Evolutionary conservation across 2,888 invertebrate species (phyloP), one percentile per base, ranked within the genome.

Genomic region (Leptinotarsa juncta): DNA sequence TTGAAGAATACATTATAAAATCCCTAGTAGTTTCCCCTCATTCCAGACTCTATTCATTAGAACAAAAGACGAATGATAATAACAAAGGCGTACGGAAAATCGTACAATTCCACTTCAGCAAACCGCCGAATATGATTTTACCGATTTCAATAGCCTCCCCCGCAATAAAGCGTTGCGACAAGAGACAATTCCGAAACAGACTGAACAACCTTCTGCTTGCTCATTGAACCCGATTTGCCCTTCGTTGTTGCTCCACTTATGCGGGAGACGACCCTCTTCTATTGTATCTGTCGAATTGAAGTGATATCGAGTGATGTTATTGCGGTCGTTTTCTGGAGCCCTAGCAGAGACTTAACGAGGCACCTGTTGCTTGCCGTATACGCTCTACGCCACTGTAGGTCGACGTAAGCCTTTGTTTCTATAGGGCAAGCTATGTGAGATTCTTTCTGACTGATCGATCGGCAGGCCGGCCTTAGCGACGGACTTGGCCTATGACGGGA

Each of bases 401-500:
- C 62, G n/a, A 16, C 42, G 16, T 42, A 2, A 26, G n/a, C 10
- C 62, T 62, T 32, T 57, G 20, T 26, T 32, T 42, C 42, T 42
- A 32, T 42, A n/a, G n/a, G 62, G 42, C 42, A 42, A 42, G 62
- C 62, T 14, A 62, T n/a, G n/a, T 7, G 32, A 32, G 7, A 32
- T 62, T 26, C 7, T n/a, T n/a, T 57, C 20, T 18, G 23, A 57
- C 12, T 12, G n/a, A 50, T 20, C 73, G 73, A 73, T 70, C 73
- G 70, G 68, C 53, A 65, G 20, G 70, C 69, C 65, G 62, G 14
- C 62, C 73, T 55, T 70, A 73, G 73, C 73, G 73, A 70, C 73
- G 70, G 65, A 55, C 65, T 26, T 20, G 66, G 32, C 67, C 69
- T 71, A 50, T 32, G 18, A 5, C 62, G 48, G 48, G 32, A 18